phyloP scores from a whole-genome alignment of 1,140 invertebrate species.

The Bombus affinis region DNA sequence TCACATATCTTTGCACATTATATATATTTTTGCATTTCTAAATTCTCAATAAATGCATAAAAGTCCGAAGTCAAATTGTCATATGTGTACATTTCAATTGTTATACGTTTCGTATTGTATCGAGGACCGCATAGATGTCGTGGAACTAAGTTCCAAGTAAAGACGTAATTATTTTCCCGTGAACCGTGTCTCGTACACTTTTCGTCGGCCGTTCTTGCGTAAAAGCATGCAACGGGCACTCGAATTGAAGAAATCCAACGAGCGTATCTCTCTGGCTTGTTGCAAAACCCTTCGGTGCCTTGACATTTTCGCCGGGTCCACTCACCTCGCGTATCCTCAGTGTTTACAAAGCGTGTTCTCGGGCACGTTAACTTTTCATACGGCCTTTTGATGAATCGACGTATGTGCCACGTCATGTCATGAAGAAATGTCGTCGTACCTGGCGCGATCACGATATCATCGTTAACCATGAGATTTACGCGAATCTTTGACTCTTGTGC shows the following conservation, averaged over 20 bases:
- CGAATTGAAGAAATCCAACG: conserved; percentile 34
- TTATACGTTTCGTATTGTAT: not conserved
- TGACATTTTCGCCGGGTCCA: conserved; percentile 73
- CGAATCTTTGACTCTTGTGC: conserved; percentile 46
- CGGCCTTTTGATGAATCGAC: conserved; percentile 72
- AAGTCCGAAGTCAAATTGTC: not conserved
- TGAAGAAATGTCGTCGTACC: conserved; percentile 60
- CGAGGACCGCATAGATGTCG: not conserved
- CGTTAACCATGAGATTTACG: conserved; percentile 42
- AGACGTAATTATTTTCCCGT: conserved; percentile 3
- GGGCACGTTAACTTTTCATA: conserved; percentile 64
- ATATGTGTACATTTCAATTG: not conserved
- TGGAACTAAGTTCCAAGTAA: not conserved
- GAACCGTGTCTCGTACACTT: not conserved
- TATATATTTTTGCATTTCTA: not conserved
- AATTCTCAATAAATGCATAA: not conserved
- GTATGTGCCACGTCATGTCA: conserved; percentile 34
- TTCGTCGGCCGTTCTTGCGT: conserved; percentile 26
- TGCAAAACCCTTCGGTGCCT: conserved; percentile 70
- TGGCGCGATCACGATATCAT: conserved; percentile 19
- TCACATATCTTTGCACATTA: not conserved
- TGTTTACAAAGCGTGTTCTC: conserved; percentile 54
- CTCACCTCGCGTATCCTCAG: conserved; percentile 67
- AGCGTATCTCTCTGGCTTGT: conserved; percentile 31
- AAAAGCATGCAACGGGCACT: conserved; percentile 29